These are phyloP conservation scores for Brevimyrus niger DNA, from an alignment of 2,113 vertebrate species.

Conservation along the genomic window DNA sequence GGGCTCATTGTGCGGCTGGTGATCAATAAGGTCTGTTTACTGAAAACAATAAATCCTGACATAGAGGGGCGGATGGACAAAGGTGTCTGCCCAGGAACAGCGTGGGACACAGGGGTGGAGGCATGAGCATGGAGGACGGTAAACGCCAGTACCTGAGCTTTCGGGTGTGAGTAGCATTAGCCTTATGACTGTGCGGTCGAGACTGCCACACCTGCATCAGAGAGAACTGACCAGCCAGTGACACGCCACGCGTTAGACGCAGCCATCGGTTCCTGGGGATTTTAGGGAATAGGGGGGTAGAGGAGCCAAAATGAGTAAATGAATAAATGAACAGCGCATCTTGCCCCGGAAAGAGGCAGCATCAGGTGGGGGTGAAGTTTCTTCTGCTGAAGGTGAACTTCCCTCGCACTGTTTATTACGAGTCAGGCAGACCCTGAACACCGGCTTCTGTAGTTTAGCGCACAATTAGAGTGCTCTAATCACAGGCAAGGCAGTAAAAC, in stretches of 20 bases:
- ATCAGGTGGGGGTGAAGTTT: background rate
- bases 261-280: background rate
- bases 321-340: background rate
- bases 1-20: constrained; percentile 34
- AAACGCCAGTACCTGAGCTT: background rate
- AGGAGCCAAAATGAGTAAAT: background rate
- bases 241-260: background rate
- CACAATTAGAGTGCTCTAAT: constrained; percentile 62
- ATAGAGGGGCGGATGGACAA: constrained; percentile 36
- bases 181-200: background rate
- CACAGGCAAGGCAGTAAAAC: constrained; percentile 57
- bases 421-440: constrained; percentile 61
- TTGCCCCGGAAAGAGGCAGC: background rate
- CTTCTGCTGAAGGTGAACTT: background rate
- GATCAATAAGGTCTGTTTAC: constrained; percentile 50
- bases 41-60: constrained; percentile 60
- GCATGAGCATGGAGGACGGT: background rate
- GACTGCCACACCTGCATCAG: background rate
- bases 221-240: background rate
- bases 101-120: background rate
- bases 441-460: constrained; percentile 52
- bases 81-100: background rate
- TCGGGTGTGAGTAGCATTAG: background rate
- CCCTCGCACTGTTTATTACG: constrained; percentile 37
- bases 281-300: background rate